Base-by-base conservation (phyloP, 2,888 invertebrate species). In the Toxonevra muliebris region DNA sequence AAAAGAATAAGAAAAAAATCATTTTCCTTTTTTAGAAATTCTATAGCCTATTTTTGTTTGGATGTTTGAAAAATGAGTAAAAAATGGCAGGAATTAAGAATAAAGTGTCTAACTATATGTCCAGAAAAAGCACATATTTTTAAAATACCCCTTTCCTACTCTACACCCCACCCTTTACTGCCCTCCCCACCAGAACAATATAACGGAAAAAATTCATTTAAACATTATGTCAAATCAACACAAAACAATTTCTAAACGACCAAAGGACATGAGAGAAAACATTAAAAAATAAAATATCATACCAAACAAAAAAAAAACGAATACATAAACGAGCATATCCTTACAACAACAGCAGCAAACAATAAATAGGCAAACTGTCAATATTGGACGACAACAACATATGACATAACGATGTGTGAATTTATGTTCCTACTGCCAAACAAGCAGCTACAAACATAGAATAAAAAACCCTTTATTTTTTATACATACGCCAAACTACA, bases 361-460 rank as follows among this genome's bases (percentile, higher is more conserved):
- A 48, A 30, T 30, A 30, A 30, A 30, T 13, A 30, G 30, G 15
- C 48, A 15, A 48, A 15, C 48, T 48, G 48, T 48, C 48, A 48
- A 48, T 48, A 10, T 48, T 13, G 43, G 10, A 48, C 10, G 15
- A 69, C 62, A 69, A 69, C 68, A 68, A 75, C 78, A 79, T 73
- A 74, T 78, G 77, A 77, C 76, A 76, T 76, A 79, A 79, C 75
- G 71, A 79, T 77, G 80, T 81, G 80, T 75, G 79, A 81, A 80
- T 80, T 77, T 77, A 78, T 78, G 76, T 76, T 72, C n/a, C n/a
- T 45, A 45, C 45, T 10, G 10, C 10, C 45, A 45, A n/a, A 45
- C 45, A 11, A 13, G 45, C 45, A 45, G 13, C 13, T 12, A 45
- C 48, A 48, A 48, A n/a, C 30, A 30, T 30, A 30, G 30, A 30